A percentile compares a stretch with the other conserved stretches of the same genome.
Evolutionary conservation across 1,140 invertebrate species (phyloP).

Genomic region (Drosophila equinoxialis): DNA sequence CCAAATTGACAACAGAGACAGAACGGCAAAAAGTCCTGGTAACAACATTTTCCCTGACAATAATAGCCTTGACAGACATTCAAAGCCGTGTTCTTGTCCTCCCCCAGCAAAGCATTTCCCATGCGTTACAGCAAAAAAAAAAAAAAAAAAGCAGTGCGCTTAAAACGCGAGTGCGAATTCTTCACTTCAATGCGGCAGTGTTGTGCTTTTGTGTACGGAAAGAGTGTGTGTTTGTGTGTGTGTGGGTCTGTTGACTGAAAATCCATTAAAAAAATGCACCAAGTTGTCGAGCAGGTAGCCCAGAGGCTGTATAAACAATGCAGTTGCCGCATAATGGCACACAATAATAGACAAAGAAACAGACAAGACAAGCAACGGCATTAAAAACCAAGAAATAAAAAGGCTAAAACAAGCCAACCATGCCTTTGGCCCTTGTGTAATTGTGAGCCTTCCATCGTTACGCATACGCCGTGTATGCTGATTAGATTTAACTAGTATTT

Average conservation of each 20-base stretch:
- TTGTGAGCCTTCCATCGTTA: slow-evolving; percentile 36
- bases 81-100: slow-evolving; percentile 3
- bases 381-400: slow-evolving; percentile 28
- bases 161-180: slow-evolving; percentile 80
- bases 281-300: slow-evolving; percentile 65
- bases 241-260: neutral
- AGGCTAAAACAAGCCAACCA: slow-evolving; percentile 10
- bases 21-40: slow-evolving; percentile 54
- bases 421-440: slow-evolving; percentile 52
- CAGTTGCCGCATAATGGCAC: slow-evolving; percentile 69
- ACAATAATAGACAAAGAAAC: slow-evolving; percentile 36
- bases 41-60: slow-evolving; percentile 67
- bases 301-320: slow-evolving; percentile 67
- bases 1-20: slow-evolving; percentile 78
- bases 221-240: slow-evolving; percentile 7
- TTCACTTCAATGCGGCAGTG: slow-evolving; percentile 77
- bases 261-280: slow-evolving; percentile 78
- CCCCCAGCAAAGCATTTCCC: slow-evolving; percentile 3
- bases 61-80: slow-evolving; percentile 43
- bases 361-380: slow-evolving; percentile 24
- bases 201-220: slow-evolving; percentile 49
- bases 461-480: slow-evolving; percentile 58
- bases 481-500: slow-evolving; percentile 55
- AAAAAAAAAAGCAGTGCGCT: slow-evolving; percentile 34
- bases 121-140: slow-evolving; percentile 42